phyloP scores from a whole-genome alignment of 2,888 invertebrate species.

The Apamea monoglypha region DNA sequence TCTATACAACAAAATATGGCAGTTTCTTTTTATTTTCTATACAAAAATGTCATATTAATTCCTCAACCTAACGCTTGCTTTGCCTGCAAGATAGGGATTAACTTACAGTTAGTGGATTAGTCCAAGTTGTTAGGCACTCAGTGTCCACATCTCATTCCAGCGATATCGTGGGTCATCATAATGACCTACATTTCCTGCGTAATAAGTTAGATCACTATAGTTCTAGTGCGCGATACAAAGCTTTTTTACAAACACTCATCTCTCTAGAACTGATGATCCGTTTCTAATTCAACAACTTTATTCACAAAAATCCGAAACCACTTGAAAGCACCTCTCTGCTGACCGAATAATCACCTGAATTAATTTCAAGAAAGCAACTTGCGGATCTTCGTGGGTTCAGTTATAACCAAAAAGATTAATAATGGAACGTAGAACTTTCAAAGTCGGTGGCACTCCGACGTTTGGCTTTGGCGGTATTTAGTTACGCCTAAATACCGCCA shows the following conservation, averaged over 20 bases:
- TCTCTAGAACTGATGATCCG: background rate
- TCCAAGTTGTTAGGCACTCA: background rate
- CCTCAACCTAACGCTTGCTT: background rate
- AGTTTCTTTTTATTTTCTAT: too few species aligned
- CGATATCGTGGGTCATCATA: constrained; percentile 6
- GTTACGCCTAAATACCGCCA: too few species aligned
- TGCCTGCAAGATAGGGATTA: background rate
- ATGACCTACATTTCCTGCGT: constrained; percentile 12
- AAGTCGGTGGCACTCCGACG: too few species aligned
- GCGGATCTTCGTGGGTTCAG: too few species aligned
- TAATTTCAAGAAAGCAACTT: background rate
- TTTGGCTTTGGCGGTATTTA: too few species aligned
- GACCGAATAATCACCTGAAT: background rate
- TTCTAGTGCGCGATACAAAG: too few species aligned
- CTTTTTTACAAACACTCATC: background rate
- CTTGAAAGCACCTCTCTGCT: background rate
- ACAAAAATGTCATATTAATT: background rate
- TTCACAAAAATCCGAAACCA: background rate
- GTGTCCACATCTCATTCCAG: background rate
- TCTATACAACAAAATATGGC: too few species aligned
- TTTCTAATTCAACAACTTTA: background rate
- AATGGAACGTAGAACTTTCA: too few species aligned
- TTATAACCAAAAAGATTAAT: background rate
- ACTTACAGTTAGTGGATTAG: background rate
- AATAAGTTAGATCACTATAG: constrained; percentile 5